Conservation (phyloP, 2,797 vertebrate genomes). For the Pogoniulus pusillus region DNA sequence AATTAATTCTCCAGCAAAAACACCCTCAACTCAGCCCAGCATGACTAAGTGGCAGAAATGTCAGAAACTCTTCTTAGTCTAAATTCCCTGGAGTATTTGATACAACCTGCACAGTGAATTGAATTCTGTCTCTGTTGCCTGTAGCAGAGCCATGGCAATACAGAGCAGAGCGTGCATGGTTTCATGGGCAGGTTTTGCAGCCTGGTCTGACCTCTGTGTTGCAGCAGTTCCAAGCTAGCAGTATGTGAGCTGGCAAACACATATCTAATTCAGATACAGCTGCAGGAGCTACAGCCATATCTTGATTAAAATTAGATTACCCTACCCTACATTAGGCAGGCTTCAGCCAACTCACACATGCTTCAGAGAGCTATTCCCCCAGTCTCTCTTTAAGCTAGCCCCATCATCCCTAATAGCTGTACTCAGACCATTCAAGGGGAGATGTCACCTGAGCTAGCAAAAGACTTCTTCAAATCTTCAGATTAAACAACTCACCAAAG, state of each 20-base stretch:
- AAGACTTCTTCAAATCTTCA: background rate
- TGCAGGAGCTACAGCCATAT: background rate
- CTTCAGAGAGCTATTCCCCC: background rate
- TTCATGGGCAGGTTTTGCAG: background rate
- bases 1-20: background rate
- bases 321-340: background rate
- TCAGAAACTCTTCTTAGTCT: background rate
- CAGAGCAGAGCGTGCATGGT: fast-evolving
- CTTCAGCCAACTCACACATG: conserved; percentile 41
- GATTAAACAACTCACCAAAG: background rate
- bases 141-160: background rate
- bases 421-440: background rate
- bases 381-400: background rate
- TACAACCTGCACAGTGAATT: background rate
- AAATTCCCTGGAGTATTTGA: background rate
- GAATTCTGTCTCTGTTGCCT: background rate
- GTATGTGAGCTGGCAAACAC: background rate
- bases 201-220: background rate
- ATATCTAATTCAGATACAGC: conserved; percentile 10
- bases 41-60: background rate
- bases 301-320: conserved; percentile 43
- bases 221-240: background rate
- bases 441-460: background rate
- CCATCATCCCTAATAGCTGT: conserved; percentile 8
- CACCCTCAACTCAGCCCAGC: background rate